Base-by-base conservation (phyloP, 1,140 invertebrate genomes). In the Drosophila watanabei region DNA sequence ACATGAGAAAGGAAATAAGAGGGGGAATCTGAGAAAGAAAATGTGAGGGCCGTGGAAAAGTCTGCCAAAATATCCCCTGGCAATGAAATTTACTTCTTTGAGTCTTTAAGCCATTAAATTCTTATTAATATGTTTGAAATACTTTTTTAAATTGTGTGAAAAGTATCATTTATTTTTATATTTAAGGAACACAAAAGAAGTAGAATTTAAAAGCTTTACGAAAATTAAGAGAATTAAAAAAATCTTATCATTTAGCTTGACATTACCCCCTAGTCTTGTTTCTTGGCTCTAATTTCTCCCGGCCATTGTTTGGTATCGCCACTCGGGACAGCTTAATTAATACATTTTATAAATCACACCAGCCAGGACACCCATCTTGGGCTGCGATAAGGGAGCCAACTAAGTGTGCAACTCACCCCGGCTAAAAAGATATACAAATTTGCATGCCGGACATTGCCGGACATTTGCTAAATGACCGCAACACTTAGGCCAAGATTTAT, bases 381-480 rank as follows among this genome's bases (percentile, higher is more conserved):
- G 41, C 28, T 18, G 52, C 70, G 49, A 71, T 56, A 80, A 75
- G 46, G 57, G 28, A 49, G 60, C 56, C 46, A 66, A 66, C 63
- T 82, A 71, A 52, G 54, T 59, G 62, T 28, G 41, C 41, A 13
- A 43, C 30, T 41, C 62, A 57, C 14, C 33, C 64, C 41, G 28
- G 14, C 54, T 7, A 8, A 30, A 20, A 43, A 70, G 58, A 64
- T 58, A 56, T 62, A 79, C 79, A 82, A 85, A 89, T 90, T 86
- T 86, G 70, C 68, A 79, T 90, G 86, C 85, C 81, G 85, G 84
- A 88, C 84, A 84, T 79, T 20, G 83, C 58, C 70, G 82, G 82
- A 82, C 82, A 86, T 90, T 90, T 86, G 82, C 86, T 90, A 90
- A 90, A 90, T 90, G 86, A 78, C 86, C 86, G 90, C 85, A 89